These are phyloP conservation scores for Philhelius pedissequus DNA, from an alignment of 2,888 invertebrate species.

Conservation along the genomic window DNA sequence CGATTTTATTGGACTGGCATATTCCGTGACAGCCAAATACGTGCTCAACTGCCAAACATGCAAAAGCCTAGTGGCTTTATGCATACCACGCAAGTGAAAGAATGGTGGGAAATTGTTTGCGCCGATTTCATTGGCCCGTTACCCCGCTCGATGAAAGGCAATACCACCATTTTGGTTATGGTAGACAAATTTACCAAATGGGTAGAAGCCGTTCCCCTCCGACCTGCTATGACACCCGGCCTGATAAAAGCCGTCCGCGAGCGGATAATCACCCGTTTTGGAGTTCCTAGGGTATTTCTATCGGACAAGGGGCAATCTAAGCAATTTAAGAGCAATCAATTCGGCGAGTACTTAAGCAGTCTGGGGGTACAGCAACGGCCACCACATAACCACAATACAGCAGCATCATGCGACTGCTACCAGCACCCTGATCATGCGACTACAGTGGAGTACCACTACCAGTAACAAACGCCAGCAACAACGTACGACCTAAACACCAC, in stretches of 20 bases:
- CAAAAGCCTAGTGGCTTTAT: background rate
- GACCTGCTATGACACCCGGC: background rate
- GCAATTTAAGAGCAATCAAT: constrained; percentile 5
- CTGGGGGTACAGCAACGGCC: background rate
- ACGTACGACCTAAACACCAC: too few species aligned
- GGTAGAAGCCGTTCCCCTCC: constrained; percentile 12
- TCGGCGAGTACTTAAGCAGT: background rate
- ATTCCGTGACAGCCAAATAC: background rate
- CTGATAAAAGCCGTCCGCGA: background rate
- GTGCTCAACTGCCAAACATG: background rate
- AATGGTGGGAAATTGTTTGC: background rate
- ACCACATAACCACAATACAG: too few species aligned
- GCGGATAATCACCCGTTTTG: background rate
- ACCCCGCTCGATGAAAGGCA: background rate
- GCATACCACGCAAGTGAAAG: background rate
- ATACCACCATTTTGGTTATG: constrained; percentile 2
- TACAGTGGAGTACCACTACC: too few species aligned
- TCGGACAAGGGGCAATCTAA: background rate
- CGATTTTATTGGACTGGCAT: background rate
- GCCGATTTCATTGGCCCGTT: background rate
- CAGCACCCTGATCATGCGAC: too few species aligned
- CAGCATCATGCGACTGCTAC: too few species aligned
- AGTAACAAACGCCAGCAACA: too few species aligned
- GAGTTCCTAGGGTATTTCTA: background rate
- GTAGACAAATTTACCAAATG: constrained; percentile 46